Evolutionary conservation across 2,888 invertebrate species (phyloP), one percentile per base, ranked within the genome.

Genomic region (Neoascia interrupta): DNA sequence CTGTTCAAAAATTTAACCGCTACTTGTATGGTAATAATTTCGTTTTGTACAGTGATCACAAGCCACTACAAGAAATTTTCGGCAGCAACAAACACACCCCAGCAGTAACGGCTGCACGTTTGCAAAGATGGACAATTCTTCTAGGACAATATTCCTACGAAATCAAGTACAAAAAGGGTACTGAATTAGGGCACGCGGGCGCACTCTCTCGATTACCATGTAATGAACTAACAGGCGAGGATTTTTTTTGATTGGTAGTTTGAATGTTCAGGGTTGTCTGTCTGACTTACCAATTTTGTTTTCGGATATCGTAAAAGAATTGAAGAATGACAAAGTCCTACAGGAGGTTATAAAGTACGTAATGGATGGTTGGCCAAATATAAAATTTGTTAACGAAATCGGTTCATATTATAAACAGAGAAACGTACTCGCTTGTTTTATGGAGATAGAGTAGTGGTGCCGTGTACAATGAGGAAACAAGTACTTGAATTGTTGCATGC

Each of bases 1-100:
- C 86, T 0, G 84, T 88, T 1, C 83, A 84, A 19, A 85, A 85
- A 81, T 89, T 89, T 82, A 85, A 87, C 53, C 82, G 86, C 18
- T 89, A 86, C 76, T 41, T 89, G 1, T 87, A 81, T 89, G 88
- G 3, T 13, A 45, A 76, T 10, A 31, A 63, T 18, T 83, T 84
- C 47, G 45, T 16, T 5, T 16, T 84, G 23, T 23, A 72, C 54
- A 82, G 74, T 6, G 84, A 85, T 56, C 74, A 80, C 82, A 69
- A 10, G 69, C 5, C n/a, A n/a, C n/a, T n/a, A n/a, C n/a, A n/a
- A n/a, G n/a, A n/a, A n/a, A n/a, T n/a, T n/a, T n/a, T n/a, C n/a
- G n/a, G n/a, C n/a, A n/a, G n/a, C n/a, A n/a, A n/a, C n/a, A n/a
- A n/a, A n/a, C n/a, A n/a, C n/a, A n/a, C n/a, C n/a, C 39, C 53